Evolutionary conservation across 2,113 vertebrate species (phyloP).

Genomic region (Bubo scandiacus): DNA sequence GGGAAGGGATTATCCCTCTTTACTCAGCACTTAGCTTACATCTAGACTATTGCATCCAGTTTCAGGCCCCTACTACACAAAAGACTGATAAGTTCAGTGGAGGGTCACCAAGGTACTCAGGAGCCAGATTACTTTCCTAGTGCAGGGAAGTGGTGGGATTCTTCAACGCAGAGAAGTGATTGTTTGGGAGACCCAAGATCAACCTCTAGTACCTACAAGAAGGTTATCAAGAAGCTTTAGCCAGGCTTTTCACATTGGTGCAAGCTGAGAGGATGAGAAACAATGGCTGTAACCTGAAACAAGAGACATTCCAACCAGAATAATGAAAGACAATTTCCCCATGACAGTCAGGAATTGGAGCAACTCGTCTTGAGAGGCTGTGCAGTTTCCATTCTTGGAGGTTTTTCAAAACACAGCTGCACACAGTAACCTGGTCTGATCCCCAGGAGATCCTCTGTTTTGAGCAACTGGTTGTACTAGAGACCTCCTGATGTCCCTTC

Average conservation of each 20-base stretch:
- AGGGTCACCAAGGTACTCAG: neutral
- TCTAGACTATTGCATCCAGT: too few relatives aligned
- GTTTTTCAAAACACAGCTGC: neutral
- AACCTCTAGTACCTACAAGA: neutral
- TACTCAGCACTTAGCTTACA: neutral
- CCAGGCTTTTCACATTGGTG: neutral
- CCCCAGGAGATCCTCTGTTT: neutral
- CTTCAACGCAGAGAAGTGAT: neutral
- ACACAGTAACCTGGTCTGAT: neutral
- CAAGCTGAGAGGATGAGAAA: neutral
- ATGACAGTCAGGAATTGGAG: too few relatives aligned
- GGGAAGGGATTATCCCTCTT: neutral
- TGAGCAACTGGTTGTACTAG: neutral
- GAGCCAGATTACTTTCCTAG: neutral
- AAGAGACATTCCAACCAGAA: neutral
- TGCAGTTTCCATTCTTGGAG: neutral
- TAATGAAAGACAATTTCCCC: neutral
- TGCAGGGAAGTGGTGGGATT: fast-evolving
- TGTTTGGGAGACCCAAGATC: neutral
- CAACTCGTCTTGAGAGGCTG: fast-evolving
- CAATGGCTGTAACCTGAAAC: neutral
- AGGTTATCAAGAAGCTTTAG: neutral
- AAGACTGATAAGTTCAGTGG: neutral
- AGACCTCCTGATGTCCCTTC: neutral
- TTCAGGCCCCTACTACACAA: neutral